phyloP scores from a whole-genome alignment of 37 sponge, comb jelly and placozoan species.

The Beroe ovata region DNA sequence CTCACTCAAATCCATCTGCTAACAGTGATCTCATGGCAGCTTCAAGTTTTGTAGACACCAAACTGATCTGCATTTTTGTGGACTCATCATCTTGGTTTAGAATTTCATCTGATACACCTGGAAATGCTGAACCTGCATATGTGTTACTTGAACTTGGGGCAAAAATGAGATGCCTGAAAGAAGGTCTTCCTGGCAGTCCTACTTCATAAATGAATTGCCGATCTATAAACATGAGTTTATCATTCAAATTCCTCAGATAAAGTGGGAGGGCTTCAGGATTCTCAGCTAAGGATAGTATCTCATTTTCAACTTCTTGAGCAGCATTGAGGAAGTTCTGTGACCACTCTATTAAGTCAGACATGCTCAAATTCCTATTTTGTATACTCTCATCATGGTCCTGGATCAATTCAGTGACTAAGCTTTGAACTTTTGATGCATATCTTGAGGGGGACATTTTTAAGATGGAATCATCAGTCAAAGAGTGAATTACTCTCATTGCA shows the following conservation, averaged over 20 bases:
- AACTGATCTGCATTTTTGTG: background rate
- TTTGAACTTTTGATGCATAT: constrained; percentile 1
- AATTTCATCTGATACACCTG: constrained; percentile 78
- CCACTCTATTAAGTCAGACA: background rate
- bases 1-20: background rate
- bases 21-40: constrained; percentile 20
- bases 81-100: background rate
- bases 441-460: background rate
- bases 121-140: constrained; percentile 82
- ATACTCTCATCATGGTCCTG: background rate
- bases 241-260: background rate
- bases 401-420: background rate
- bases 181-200: constrained; percentile 19
- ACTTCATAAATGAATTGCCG: constrained; percentile 23
- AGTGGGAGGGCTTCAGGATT: background rate
- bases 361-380: background rate
- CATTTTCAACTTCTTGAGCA: background rate
- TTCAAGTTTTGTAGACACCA: background rate
- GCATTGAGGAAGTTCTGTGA: background rate
- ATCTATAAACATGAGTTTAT: constrained; percentile 38
- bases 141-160: constrained; percentile 81
- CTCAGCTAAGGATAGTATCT: background rate
- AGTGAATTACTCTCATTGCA: background rate
- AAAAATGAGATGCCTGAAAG: constrained; percentile 84
- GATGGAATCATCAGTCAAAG: background rate